A percentile compares a stretch with the other conserved stretches of the same genome.
These are phyloP conservation scores for Drosophila parabipectinata DNA, from an alignment of 1,140 invertebrate species.

Conservation along the genomic window DNA sequence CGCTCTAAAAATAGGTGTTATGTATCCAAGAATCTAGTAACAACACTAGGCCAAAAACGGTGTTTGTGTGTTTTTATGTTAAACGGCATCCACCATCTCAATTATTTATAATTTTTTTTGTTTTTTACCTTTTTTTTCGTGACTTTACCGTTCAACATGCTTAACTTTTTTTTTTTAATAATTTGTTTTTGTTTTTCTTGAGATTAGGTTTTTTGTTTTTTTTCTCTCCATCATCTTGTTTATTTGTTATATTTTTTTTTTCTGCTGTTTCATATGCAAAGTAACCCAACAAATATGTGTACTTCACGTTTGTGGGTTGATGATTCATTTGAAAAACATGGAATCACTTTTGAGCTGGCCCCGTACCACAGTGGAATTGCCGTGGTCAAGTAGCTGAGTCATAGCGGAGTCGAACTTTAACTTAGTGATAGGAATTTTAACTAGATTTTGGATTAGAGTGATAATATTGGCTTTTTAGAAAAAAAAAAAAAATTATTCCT, in stretches of 20 bases:
- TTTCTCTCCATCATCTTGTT: conserved; percentile 16
- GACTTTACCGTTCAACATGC: conserved; percentile 68
- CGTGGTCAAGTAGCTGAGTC: neutral
- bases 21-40: neutral
- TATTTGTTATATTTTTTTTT: conserved; percentile 21
- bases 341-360: conserved; percentile 59
- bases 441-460: neutral
- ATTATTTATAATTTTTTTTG: conserved; percentile 54
- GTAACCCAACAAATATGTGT: conserved; percentile 42
- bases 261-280: conserved; percentile 63
- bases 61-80: conserved; percentile 38
- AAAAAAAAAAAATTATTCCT: too few relatives aligned
- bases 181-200: conserved; percentile 12
- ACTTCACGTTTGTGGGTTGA: conserved; percentile 48
- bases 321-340: conserved; percentile 69
- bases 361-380: neutral
- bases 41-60: conserved; percentile 25
- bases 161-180: conserved; percentile 12
- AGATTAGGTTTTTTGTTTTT: conserved; percentile 11
- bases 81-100: conserved; percentile 42
- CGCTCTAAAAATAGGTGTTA: neutral
- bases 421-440: neutral
- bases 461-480: too few relatives aligned
- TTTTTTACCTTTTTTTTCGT: conserved; percentile 22
- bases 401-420: neutral